Base-by-base conservation (phyloP, 30 jellyfish, hydroid and myxozoan genomes). In the Haliclystus octoradiatus region DNA sequence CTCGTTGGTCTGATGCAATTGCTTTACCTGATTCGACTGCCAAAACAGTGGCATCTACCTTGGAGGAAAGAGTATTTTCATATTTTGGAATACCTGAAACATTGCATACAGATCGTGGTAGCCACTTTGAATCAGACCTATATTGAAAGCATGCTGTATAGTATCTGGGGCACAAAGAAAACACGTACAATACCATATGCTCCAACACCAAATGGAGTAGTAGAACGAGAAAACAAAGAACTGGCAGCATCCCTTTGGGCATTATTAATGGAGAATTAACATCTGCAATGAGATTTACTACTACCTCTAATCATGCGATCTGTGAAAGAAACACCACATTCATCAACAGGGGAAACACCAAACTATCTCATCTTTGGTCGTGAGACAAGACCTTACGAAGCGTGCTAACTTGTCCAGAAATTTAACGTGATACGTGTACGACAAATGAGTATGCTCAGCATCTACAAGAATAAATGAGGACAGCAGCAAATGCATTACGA, bases 271-370 rank as follows among this genome's bases (percentile, higher is more conserved):
- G n/a, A n/a, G n/a, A n/a, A n/a, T n/a, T n/a, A n/a, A n/a, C n/a
- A n/a, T n/a, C n/a, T n/a, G n/a, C n/a, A n/a, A n/a, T n/a, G n/a
- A n/a, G n/a, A n/a, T n/a, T n/a, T n/a, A n/a, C n/a, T n/a, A n/a
- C n/a, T n/a, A n/a, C n/a, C n/a, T n/a, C n/a, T n/a, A n/a, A n/a
- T n/a, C n/a, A n/a, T n/a, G n/a, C n/a, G n/a, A n/a, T n/a, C n/a
- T n/a, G n/a, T n/a, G n/a, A n/a, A n/a, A n/a, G n/a, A n/a, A n/a
- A n/a, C n/a, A n/a, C 40, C 31, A 26, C 83, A 84, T 9, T 88
- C 50, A 12, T 64, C 94, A n/a, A 79, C 90, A 24, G 66, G 66
- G 51, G 89, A 84, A 28, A 70, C 94, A 19, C 95, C 91, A 1
- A 70, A 70, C 50, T 71, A 65, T 52, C 65, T 71, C 1, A 33